phyloP scores from a whole-genome alignment of 2,113 vertebrate species.

The Prochilodus magdalenae region DNA sequence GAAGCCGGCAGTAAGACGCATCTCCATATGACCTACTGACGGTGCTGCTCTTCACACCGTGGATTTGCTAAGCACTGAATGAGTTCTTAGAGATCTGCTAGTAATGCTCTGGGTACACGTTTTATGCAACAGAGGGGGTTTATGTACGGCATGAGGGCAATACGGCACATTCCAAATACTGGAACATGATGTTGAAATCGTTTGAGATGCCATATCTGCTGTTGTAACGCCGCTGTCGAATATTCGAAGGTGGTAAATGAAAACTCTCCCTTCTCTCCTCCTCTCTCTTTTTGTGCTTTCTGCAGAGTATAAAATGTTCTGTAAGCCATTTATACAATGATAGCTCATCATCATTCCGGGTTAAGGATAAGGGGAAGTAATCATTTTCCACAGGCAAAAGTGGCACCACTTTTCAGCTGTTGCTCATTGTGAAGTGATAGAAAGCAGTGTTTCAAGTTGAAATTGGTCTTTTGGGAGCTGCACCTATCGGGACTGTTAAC shows the following conservation, averaged over 20 bases:
- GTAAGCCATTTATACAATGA: constrained; percentile 74
- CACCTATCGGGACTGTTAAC: constrained; percentile 90
- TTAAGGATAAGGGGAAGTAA: constrained; percentile 71
- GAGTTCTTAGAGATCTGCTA: constrained; percentile 51
- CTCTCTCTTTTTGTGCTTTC: constrained; percentile 57
- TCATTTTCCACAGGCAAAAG: constrained; percentile 70
- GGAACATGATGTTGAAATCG: constrained; percentile 12
- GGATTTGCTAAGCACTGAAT: constrained; percentile 61
- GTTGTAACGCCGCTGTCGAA: constrained; percentile 31
- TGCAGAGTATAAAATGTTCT: constrained; percentile 70
- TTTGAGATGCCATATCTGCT: constrained; percentile 31
- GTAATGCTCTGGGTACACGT: constrained; percentile 44
- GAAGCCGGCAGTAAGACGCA: constrained; percentile 63
- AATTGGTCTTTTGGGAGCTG: constrained; percentile 84
- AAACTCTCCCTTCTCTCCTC: constrained; percentile 40
- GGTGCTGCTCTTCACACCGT: constrained; percentile 58
- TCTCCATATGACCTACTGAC: constrained; percentile 72
- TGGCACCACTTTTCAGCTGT: constrained; percentile 75
- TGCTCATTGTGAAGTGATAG: constrained; percentile 75
- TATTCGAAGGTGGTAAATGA: constrained; percentile 36
- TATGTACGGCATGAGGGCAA: constrained; percentile 33
- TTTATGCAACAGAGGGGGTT: constrained; percentile 14
- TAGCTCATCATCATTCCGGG: constrained; percentile 79
- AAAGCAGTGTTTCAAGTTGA: constrained; percentile 79
- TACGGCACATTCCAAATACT: background rate